Evolutionary conservation across 2,113 vertebrate species (phyloP).

Genomic region (Corydoras sp.): DNA sequence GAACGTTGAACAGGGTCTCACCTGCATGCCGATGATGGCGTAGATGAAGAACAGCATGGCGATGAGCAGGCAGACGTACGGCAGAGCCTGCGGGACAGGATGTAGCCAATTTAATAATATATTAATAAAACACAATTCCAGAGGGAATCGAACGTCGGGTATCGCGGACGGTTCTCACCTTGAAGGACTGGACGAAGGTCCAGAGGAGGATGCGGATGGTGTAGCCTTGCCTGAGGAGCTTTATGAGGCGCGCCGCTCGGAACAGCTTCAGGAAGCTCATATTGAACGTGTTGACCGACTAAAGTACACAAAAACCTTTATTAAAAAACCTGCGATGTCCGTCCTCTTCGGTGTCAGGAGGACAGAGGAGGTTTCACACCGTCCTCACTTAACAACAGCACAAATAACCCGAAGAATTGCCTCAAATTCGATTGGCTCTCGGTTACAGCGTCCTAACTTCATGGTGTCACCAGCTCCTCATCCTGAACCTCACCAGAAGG

Average conservation of each 20-base stretch:
- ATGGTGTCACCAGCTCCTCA: no score
- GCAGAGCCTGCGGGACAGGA: conserved; percentile 76
- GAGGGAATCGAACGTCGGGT: no score
- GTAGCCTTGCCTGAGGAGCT: conserved; percentile 93
- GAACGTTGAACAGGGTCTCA: conserved; percentile 41
- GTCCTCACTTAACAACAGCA: no score
- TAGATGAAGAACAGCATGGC: conserved; percentile 99
- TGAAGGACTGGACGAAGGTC: conserved; percentile 98
- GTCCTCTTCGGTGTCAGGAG: no score
- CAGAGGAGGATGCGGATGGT: conserved; percentile 96
- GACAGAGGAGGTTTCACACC: no score
- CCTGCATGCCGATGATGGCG: conserved; percentile 99
- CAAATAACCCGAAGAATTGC: no score
- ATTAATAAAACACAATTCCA: not conserved
- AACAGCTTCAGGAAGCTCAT: conserved; percentile 99
- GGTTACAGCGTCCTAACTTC: no score
- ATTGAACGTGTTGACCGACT: conserved; percentile 88
- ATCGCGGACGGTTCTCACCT: conserved; percentile 64
- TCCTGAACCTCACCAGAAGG: no score
- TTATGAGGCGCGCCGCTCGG: conserved; percentile 91
- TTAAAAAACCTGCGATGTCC: not conserved
- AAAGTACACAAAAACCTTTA: conserved; percentile 26
- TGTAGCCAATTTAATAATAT: not conserved
- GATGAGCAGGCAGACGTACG: conserved; percentile 95
- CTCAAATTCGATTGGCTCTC: no score